A percentile compares a stretch with the other conserved stretches of the same genome.
These are phyloP conservation scores for Hypocryptadius cinnamomeus DNA, from an alignment of 2,113 vertebrate species.

Conservation along the genomic window DNA sequence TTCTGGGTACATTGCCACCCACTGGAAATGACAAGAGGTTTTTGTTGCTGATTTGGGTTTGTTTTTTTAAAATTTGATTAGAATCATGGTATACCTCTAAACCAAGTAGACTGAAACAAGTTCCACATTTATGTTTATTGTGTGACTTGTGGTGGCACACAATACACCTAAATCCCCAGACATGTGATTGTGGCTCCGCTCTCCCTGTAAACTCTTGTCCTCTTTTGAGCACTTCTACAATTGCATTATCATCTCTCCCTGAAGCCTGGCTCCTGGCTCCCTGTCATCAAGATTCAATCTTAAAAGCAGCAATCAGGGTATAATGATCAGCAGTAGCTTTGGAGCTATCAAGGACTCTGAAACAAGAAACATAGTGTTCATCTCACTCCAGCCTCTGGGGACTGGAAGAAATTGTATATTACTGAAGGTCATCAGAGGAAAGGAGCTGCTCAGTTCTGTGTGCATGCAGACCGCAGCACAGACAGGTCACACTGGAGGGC, in stretches of 20 bases:
- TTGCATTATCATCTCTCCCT: background rate
- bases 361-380: background rate
- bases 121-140: background rate
- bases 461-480: accelerated
- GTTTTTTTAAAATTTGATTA: background rate
- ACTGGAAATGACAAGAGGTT: background rate
- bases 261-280: background rate
- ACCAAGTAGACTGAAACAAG: background rate
- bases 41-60: background rate
- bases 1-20: background rate
- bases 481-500: background rate
- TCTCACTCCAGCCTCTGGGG: background rate
- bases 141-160: background rate
- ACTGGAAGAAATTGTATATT: background rate
- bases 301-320: background rate
- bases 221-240: background rate
- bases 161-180: background rate
- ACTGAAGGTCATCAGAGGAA: background rate
- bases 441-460: background rate
- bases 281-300: background rate
- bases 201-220: background rate
- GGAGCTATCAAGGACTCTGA: background rate
- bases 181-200: background rate
- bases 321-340: background rate
- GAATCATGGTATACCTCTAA: background rate